Percentiles rank a stretch among this genome's conserved stretches.
phyloP scores from a whole-genome alignment of 1,140 invertebrate species.

The Teleogryllus occipitalis region DNA sequence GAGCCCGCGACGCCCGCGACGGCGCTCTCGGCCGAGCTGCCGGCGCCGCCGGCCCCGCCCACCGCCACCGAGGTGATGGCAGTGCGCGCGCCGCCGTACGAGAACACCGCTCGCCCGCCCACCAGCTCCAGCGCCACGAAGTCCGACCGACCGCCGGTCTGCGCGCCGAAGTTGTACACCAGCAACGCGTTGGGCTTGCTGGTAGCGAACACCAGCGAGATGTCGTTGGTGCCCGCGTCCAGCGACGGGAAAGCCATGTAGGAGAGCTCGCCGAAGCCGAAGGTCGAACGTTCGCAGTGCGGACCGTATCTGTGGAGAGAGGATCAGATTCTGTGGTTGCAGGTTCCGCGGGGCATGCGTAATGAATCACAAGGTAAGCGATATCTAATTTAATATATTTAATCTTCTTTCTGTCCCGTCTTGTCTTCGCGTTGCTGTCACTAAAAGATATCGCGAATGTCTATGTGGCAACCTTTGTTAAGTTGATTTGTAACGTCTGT shows the following conservation, averaged over 20 bases:
- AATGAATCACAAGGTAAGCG: too few relatives aligned
- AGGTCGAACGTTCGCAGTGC: slow-evolving; percentile 82
- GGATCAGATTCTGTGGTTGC: too few relatives aligned
- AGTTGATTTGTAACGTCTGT: too few relatives aligned
- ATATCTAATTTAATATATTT: too few relatives aligned
- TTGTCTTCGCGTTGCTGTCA: too few relatives aligned
- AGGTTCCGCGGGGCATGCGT: too few relatives aligned
- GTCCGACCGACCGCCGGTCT: slow-evolving; percentile 79
- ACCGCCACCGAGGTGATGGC: slow-evolving; percentile 72
- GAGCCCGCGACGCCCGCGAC: slow-evolving; percentile 30
- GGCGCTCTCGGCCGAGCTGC: too few relatives aligned
- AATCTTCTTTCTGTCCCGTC: too few relatives aligned
- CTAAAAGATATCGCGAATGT: too few relatives aligned
- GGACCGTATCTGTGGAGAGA: slow-evolving; percentile 60
- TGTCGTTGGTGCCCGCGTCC: slow-evolving; percentile 80
- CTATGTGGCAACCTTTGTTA: too few relatives aligned
- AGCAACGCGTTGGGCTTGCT: slow-evolving; percentile 77
- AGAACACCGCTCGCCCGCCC: slow-evolving; percentile 73
- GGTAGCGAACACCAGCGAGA: slow-evolving; percentile 84
- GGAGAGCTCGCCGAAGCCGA: slow-evolving; percentile 79
- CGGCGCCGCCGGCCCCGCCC: slow-evolving; percentile 28
- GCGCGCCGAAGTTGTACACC: slow-evolving; percentile 81
- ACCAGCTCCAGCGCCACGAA: slow-evolving; percentile 86
- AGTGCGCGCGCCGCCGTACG: slow-evolving; percentile 73
- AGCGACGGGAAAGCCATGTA: slow-evolving; percentile 80